phyloP scores from a whole-genome alignment of 2,113 vertebrate genomes.

The Channa argus region DNA sequence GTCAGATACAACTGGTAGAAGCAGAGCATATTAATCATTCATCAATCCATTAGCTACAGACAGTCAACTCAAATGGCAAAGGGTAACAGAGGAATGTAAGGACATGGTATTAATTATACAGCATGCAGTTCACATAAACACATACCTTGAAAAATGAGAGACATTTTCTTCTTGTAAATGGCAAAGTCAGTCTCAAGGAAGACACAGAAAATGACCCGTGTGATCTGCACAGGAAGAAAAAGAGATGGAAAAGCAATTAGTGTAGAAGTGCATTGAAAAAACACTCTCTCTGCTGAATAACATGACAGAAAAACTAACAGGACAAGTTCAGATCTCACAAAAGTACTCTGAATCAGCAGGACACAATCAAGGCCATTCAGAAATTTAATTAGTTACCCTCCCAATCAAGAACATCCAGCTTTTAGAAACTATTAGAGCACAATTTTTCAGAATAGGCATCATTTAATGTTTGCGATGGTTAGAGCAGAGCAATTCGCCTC shows the following conservation, averaged over 20 bases:
- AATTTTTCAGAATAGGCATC: conserved; percentile 56
- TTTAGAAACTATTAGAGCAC: conserved; percentile 52
- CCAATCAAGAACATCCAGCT: conserved; percentile 51
- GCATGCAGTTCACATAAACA: neutral
- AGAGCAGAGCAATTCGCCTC: conserved; percentile 24
- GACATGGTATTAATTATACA: neutral
- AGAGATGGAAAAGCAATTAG: conserved; percentile 52
- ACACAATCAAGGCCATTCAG: conserved; percentile 32
- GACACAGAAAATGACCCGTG: conserved; percentile 97
- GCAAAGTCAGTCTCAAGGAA: conserved; percentile 96
- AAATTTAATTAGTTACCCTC: conserved; percentile 57
- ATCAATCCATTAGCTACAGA: conserved; percentile 3
- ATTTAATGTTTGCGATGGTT: conserved; percentile 35
- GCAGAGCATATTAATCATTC: conserved; percentile 28
- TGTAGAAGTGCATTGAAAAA: conserved; percentile 30
- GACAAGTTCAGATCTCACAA: conserved; percentile 39
- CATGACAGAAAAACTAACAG: conserved; percentile 34
- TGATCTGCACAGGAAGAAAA: conserved; percentile 85
- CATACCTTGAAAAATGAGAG: conserved; percentile 90
- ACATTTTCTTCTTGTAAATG: conserved; percentile 98
- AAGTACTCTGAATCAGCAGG: conserved; percentile 17
- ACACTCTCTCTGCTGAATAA: conserved; percentile 19
- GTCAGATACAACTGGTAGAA: neutral
- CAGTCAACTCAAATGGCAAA: neutral
- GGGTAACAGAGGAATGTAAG: conserved; percentile 9